Percentiles rank a stretch among this genome's conserved stretches.
These are phyloP conservation scores for Brachymystax lenok DNA, from an alignment of 2,797 vertebrate genomes.

Conservation along the genomic window DNA sequence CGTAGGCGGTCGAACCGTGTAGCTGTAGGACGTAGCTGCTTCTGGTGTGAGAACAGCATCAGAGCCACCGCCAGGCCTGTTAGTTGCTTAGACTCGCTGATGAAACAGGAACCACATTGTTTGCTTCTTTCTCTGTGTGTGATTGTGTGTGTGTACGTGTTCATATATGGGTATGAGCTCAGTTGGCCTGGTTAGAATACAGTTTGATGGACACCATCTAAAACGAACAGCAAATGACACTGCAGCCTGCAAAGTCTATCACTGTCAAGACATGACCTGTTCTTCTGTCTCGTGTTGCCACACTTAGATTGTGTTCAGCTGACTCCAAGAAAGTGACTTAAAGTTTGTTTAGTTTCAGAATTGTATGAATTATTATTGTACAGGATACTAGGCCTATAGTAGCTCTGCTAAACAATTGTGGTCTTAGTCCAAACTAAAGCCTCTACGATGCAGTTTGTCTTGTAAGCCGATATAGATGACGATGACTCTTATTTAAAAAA, in stretches of 20 bases:
- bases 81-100: constrained; percentile 56
- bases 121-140: not conserved
- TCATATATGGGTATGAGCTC: constrained; percentile 46
- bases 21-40: constrained; percentile 44
- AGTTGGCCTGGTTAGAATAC: not conserved
- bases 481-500: too few species aligned
- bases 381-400: not conserved
- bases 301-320: not conserved
- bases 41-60: constrained; percentile 37
- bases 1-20: constrained; percentile 25
- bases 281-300: not conserved
- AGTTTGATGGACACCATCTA: not conserved
- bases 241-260: constrained; percentile 7
- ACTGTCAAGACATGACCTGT: not conserved
- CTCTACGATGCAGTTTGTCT: too few species aligned
- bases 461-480: too few species aligned
- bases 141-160: not conserved
- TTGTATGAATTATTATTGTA: not conserved
- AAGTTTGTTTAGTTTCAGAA: not conserved
- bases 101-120: constrained; percentile 39
- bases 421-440: too few species aligned
- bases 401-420: not conserved
- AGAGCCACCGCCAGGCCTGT: constrained; percentile 58
- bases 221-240: not conserved
- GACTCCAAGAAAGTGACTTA: not conserved